These are phyloP conservation scores for Onychostruthus taczanowskii DNA, from an alignment of 2,113 vertebrate genomes.

Conservation along the genomic window DNA sequence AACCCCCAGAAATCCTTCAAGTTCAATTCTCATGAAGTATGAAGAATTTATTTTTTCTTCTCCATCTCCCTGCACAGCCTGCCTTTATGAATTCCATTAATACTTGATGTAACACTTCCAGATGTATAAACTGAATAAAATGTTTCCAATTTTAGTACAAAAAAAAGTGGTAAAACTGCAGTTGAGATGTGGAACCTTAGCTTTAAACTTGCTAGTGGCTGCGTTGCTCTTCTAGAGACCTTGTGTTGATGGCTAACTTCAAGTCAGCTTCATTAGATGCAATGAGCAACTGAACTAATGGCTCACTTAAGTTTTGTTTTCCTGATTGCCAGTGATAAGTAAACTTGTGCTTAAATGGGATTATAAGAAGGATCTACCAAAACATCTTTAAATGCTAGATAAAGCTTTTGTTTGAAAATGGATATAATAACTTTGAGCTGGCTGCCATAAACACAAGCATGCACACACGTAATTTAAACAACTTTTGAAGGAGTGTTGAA, in stretches of 20 bases:
- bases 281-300: background rate
- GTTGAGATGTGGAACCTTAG: background rate
- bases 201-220: background rate
- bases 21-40: background rate
- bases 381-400: background rate
- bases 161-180: background rate
- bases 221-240: background rate
- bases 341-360: background rate
- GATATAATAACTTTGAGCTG: background rate
- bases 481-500: background rate
- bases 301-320: background rate
- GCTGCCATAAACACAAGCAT: background rate
- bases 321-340: background rate
- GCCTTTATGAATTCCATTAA: background rate
- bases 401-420: background rate
- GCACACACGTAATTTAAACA: background rate
- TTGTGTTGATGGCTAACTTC: background rate
- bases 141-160: background rate
- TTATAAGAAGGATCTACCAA: background rate
- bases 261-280: background rate
- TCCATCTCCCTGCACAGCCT: background rate
- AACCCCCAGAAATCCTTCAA: background rate
- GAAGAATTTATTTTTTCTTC: background rate
- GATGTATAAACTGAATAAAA: background rate
- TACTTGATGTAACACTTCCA: background rate